Percentiles rank a stretch among this genome's conserved stretches.
Evolutionary conservation across 1,140 invertebrate genomes (phyloP).

Genomic region (Steinernema feltiae): DNA sequence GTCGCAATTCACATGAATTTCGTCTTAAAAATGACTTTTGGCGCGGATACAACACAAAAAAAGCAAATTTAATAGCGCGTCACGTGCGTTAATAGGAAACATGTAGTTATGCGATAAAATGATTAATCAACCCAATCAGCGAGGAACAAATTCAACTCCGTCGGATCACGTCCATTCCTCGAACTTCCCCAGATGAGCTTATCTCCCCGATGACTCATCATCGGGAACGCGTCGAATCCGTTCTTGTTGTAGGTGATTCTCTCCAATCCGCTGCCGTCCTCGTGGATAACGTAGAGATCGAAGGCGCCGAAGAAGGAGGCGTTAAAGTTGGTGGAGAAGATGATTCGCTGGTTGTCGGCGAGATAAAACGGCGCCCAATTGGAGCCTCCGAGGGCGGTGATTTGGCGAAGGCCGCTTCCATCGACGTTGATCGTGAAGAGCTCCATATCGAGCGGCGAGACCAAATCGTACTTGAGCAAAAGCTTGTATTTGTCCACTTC

Average conservation of each 20-base stretch:
- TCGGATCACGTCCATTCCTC: slow-evolving; percentile 20
- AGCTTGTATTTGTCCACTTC: slow-evolving; percentile 41
- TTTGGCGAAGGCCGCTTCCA: slow-evolving; percentile 33
- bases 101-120: no score
- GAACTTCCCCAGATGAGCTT: slow-evolving; percentile 42
- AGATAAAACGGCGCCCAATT: slow-evolving; percentile 49
- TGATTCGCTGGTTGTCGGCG: slow-evolving; percentile 38
- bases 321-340: slow-evolving; percentile 29
- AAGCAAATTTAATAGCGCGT: not conserved
- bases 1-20: not conserved
- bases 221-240: slow-evolving; percentile 43
- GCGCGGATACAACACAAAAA: not conserved
- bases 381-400: slow-evolving; percentile 39
- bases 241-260: slow-evolving; percentile 35
- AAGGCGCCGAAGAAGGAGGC: slow-evolving; percentile 39
- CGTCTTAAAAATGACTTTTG: not conserved
- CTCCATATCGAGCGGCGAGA: slow-evolving; percentile 42
- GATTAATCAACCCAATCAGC: slow-evolving; percentile 41
- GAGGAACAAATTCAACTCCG: slow-evolving; percentile 41
- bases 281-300: slow-evolving; percentile 36
- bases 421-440: slow-evolving; percentile 38
- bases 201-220: slow-evolving; percentile 39
- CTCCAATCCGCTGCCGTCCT: slow-evolving; percentile 44
- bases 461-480: slow-evolving; percentile 32
- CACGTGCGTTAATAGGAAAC: no score